Base-by-base conservation (phyloP, 2,797 vertebrate genomes). In the Margarornis squamiger region DNA sequence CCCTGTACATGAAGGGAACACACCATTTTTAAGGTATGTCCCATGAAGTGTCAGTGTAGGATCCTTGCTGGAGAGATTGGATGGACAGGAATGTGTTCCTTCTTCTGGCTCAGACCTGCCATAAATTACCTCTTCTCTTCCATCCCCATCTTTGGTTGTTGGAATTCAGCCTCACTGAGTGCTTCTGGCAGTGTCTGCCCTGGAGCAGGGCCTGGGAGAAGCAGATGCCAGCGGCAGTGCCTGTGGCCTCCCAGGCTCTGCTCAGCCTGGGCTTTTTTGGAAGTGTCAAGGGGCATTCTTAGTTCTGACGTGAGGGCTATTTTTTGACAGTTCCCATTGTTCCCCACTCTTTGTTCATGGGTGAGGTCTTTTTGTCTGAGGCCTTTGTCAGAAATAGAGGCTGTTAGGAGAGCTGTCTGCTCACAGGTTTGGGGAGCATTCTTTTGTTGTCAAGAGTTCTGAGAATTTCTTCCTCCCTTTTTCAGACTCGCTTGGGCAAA, bases 251-350 rank as follows among this genome's bases (percentile, higher is more conserved):
- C 49, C 59, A 23, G 71, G 57, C 68, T 66, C 63, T 39, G 41
- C 67, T 94, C 79, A 54, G 68, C 68, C 84, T 68, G 68, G 22
- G 85, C 91, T 90, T 91, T 80, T 88, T 72, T 84, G 88, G 88
- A 75, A 75, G 36, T 93, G 79, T 72, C n/a, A 67, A 65, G 86
- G 71, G 57, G 43, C 67, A 78, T 90, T 90, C 73, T 65, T 45
- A 23, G 32, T 57, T 71, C 81, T 91, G 93, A 95, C 2, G 1
- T 16, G 65, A 95, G 88, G 75, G 90, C 90, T 92, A 26, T 83
- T 95, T 95, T 92, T 75, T 91, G 55, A 77, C 57, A 38, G 63
- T 91, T 94, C 81, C 72, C 43, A 68, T 87, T 97, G 88, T 92
- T 97, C 45, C n/a, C 32, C 54, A 19, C 52, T 66, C 86, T 87